Evolutionary conservation across 1,140 invertebrate genomes (phyloP).

Genomic region (Triops longicaudatus): DNA sequence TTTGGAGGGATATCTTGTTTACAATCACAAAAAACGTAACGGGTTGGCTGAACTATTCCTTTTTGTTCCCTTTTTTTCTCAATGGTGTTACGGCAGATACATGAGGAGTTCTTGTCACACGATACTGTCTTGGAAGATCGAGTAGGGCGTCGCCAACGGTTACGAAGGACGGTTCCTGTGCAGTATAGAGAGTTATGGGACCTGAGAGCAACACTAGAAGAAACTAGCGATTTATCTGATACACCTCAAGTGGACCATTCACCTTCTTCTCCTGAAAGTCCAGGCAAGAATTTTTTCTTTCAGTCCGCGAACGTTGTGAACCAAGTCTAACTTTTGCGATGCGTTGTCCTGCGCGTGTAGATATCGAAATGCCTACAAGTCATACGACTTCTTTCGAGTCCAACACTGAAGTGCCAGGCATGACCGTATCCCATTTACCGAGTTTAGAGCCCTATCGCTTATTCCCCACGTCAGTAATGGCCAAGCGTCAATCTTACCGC

Average conservation of each 20-base stretch:
- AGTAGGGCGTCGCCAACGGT: conserved; percentile 4
- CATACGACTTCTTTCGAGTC: conserved; percentile 44
- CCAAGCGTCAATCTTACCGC: conserved; percentile 25
- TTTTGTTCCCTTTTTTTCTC: background rate
- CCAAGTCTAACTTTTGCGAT: background rate
- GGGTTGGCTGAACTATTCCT: background rate
- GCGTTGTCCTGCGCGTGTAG: background rate
- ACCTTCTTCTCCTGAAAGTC: conserved; percentile 25
- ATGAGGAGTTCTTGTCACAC: background rate
- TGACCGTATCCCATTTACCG: background rate
- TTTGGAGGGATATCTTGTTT: background rate
- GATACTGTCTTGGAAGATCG: background rate
- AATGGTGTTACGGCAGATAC: background rate
- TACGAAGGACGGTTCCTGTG: conserved; percentile 33
- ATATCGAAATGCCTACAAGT: conserved; percentile 33
- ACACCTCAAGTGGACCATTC: conserved; percentile 27
- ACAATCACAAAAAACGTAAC: background rate
- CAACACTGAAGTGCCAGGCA: conserved; percentile 35
- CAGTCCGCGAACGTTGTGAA: background rate
- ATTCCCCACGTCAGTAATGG: conserved; percentile 20
- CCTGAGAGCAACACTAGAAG: conserved; percentile 45
- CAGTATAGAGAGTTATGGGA: conserved; percentile 46
- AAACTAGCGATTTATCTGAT: conserved; percentile 40
- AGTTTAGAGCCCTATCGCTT: conserved; percentile 26
- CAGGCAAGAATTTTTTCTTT: background rate